A percentile compares a stretch with the other conserved stretches of the same genome.
phyloP scores from a whole-genome alignment of 2,113 vertebrate species.

The Athene cunicularia region DNA sequence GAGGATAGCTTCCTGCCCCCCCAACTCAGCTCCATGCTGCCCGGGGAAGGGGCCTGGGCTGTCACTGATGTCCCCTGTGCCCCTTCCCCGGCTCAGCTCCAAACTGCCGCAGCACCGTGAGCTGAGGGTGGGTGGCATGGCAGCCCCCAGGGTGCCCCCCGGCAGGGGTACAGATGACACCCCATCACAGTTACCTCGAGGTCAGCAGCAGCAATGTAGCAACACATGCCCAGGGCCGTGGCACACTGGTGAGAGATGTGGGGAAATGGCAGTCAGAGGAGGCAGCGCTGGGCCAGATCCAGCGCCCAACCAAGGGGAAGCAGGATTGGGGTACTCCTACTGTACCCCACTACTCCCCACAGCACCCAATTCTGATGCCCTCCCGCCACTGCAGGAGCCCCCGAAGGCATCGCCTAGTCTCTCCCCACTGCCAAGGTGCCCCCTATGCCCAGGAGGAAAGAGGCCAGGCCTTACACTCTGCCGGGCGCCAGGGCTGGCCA shows the following conservation, averaged over 20 bases:
- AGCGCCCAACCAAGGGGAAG: neutral
- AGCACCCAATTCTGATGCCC: neutral
- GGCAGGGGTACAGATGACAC: fast-evolving
- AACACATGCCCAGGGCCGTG: conserved; percentile 89
- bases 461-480: conserved; percentile 83
- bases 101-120: neutral
- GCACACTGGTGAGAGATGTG: conserved; percentile 82
- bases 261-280: neutral
- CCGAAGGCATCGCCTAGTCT: neutral
- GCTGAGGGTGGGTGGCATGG: neutral
- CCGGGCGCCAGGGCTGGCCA: conserved; percentile 80
- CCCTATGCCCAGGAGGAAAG: neutral
- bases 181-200: conserved; percentile 79
- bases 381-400: fast-evolving
- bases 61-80: neutral
- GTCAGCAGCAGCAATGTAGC: conserved; percentile 89
- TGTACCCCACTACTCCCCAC: neutral
- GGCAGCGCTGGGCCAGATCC: fast-evolving
- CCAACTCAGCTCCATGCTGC: neutral
- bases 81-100: neutral
- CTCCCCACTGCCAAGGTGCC: neutral
- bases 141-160: neutral
- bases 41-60: neutral
- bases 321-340: neutral
- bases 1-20: neutral